phyloP scores from a whole-genome alignment of 53 echinoderm and acorn worm species.

The Patiria pectinifera region DNA sequence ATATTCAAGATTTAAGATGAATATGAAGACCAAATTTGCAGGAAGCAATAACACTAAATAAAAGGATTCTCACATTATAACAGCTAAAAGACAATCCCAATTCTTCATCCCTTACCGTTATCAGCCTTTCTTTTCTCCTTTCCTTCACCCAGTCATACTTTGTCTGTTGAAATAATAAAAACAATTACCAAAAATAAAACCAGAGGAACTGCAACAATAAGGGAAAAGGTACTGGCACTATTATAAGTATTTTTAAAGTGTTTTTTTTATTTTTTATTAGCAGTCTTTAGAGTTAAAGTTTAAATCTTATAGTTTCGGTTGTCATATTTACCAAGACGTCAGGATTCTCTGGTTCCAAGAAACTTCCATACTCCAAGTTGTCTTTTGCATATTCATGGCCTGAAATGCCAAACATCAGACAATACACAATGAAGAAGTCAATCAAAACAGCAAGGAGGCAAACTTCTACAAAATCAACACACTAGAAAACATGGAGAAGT shows the following conservation, averaged over 20 bases:
- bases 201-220: not conserved
- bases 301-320: not conserved
- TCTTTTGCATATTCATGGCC: constrained; percentile 97
- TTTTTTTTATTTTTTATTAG: not conserved
- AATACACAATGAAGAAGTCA: not conserved
- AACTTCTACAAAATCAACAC: too few relatives aligned
- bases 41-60: too few relatives aligned
- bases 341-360: constrained; percentile 86
- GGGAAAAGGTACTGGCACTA: not conserved
- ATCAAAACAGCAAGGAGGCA: not conserved
- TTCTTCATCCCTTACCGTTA: constrained; percentile 73
- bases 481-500: too few relatives aligned
- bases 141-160: constrained; percentile 88
- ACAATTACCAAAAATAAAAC: not conserved
- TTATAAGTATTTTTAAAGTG: not conserved
- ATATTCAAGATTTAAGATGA: too few relatives aligned
- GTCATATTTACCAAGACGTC: constrained; percentile 70
- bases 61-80: not conserved
- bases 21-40: too few relatives aligned
- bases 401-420: constrained; percentile 11
- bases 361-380: constrained; percentile 78
- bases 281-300: not conserved
- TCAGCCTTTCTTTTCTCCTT: constrained; percentile 75
- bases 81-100: not conserved
- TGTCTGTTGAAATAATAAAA: constrained; percentile 66